Base-by-base conservation (phyloP, 2,797 vertebrate genomes). In the Hephaestus fuliginosus region DNA sequence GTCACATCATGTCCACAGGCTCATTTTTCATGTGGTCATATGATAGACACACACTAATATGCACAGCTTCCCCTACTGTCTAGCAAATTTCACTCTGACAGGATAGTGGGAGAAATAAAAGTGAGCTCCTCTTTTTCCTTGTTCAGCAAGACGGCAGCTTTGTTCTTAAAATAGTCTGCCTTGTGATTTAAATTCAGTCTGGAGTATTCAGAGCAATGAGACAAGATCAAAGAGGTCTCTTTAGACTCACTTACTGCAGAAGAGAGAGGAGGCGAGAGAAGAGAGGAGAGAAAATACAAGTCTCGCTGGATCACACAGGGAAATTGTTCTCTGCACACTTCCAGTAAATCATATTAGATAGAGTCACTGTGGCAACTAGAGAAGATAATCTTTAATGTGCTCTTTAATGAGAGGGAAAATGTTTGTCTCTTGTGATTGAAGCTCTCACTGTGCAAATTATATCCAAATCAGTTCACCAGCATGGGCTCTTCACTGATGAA, bases 401-500 rank as follows among this genome's bases (percentile, higher is more conserved):
- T 92, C 93, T 92, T 92, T 94, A 95, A 95, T 95, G 94, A 95
- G 91, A 93, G 86, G 87, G 89, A 93, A 95, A 94, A 94, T 93
- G 90, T 94, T 94, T 94, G 94, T 93, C 93, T 95, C 94, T 83
- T 82, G 93, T 89, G 94, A 94, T 93, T 93, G 92, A 92, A 88
- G 88, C 86, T 86, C 91, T 91, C 75, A 63, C 91, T 89, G 88
- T 81, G 92, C 92, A 94, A 95, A 95, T 95, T 94, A 95, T 85
- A 90, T 89, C 80, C 76, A 86, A 93, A 92, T 94, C 87, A 84
- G 90, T 88, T 93, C 86, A 86, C 74, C 86, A 92, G 89, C 76
- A 61, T 76, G 79, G 86, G 90, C 86, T 87, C 88, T 62, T 81
- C 72, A 55, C 88, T 93, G 93, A 94, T 94, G 90, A 92, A 89